Conservation (phyloP, 2,888 invertebrate genomes). For the Acrobasis suavella region DNA sequence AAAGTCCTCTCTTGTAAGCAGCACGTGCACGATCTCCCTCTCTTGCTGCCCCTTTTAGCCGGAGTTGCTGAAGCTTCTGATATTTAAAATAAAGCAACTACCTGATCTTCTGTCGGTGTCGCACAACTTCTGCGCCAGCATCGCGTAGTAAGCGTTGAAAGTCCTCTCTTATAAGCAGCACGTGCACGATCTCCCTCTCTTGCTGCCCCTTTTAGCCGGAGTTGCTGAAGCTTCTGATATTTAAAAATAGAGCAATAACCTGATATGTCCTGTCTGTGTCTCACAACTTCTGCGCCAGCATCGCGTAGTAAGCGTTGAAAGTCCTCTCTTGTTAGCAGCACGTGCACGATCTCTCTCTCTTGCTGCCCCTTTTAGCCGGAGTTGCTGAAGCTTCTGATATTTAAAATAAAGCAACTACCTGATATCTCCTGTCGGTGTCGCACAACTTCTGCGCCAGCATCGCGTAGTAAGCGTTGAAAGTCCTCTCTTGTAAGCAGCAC, state of each 20-base stretch:
- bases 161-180: too few species aligned
- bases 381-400: constrained; percentile 92
- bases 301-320: constrained; percentile 94
- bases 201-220: too few species aligned
- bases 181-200: too few species aligned
- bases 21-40: constrained; percentile 92
- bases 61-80: constrained; percentile 92
- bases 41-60: constrained; percentile 91
- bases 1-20: constrained; percentile 90
- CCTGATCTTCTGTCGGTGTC: too few species aligned
- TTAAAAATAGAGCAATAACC: too few species aligned
- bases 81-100: too few species aligned
- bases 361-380: constrained; percentile 91
- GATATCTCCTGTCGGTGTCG: constrained; percentile 90
- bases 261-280: constrained; percentile 91
- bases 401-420: too few species aligned
- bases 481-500: constrained; percentile 91
- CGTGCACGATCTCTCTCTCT: constrained; percentile 92
- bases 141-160: too few species aligned
- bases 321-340: constrained; percentile 89
- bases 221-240: too few species aligned
- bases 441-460: constrained; percentile 92
- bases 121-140: too few species aligned
- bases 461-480: constrained; percentile 94
- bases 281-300: constrained; percentile 91